Evolutionary conservation across 2,113 vertebrate species (phyloP), one percentile per base, ranked within the genome.

Genomic region (Morone chrysops): DNA sequence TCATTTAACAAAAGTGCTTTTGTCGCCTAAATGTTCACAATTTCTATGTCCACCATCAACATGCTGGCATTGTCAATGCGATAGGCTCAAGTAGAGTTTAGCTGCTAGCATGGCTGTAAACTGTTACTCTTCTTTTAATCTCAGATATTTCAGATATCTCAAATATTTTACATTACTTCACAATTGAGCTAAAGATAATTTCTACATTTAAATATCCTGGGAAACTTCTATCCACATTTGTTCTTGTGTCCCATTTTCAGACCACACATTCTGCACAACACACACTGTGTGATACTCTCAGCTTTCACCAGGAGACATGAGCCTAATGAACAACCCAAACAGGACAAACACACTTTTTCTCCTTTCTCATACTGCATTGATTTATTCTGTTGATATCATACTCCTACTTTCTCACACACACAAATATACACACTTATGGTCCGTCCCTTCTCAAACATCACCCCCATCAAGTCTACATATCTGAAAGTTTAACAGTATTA

Each of bases 231-330:
- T 71, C 70, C 59, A 75, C 16, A 82, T 56, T 51, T 67, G 47
- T 71, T 83, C 59, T 54, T 20, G 0, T 50, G 53, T 65, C 48
- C 70, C 36, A 57, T 54, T 59, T 72, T 81, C 56, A 85, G 75
- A 88, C 68, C 78, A 83, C 87, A 84, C 76, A 78, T 59, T 85
- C 68, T 65, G 40, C n/a, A 59, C 71, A 71, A 36, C 78, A 82
- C 68, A 83, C 79, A 66, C 67, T 47, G 68, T 61, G 81, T 70
- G 22, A 76, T 78, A 76, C 75, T 86, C 82, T 92, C 89, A 86
- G 65, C 83, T 92, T 93, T 92, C 87, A 90, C n/a, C 7, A 57
- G 84, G 89, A 92, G 89, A 91, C 81, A 83, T 71, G 80, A 90
- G 83, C 67, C 68, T 83, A 73, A 92, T 81, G 74, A 91, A 80